Conservation (phyloP, 2,888 invertebrate species). For the Adela reaumurella region DNA sequence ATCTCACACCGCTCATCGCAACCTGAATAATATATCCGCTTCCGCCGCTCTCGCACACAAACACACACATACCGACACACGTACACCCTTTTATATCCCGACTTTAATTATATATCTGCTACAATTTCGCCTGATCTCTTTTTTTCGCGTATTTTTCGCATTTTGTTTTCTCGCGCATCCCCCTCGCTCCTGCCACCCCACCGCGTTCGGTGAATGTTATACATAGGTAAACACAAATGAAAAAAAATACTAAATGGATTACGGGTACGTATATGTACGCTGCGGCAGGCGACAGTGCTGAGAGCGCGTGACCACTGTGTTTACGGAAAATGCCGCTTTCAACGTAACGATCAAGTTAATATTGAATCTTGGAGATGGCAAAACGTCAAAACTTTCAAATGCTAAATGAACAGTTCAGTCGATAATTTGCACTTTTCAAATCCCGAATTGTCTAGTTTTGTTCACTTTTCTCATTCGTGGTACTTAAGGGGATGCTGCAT, state of each 20-base stretch:
- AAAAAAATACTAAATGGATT: neutral
- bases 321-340: too few relatives aligned
- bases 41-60: neutral
- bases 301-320: too few relatives aligned
- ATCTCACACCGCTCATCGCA: neutral
- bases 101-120: constrained; percentile 58
- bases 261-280: neutral
- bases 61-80: neutral
- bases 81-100: constrained; percentile 15
- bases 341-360: too few relatives aligned
- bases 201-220: constrained; percentile 22
- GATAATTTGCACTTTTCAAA: too few relatives aligned
- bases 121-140: constrained; percentile 45
- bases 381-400: too few relatives aligned
- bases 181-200: constrained; percentile 20
- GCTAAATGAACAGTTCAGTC: too few relatives aligned
- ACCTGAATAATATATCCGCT: neutral
- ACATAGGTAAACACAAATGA: neutral
- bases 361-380: too few relatives aligned
- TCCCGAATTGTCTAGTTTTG: too few relatives aligned
- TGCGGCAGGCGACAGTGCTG: constrained; percentile 5
- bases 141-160: constrained; percentile 59
- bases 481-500: too few relatives aligned
- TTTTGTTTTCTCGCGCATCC: constrained; percentile 42
- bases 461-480: too few relatives aligned